phyloP scores from a whole-genome alignment of 2,888 invertebrate genomes.

The Villa cingulata region DNA sequence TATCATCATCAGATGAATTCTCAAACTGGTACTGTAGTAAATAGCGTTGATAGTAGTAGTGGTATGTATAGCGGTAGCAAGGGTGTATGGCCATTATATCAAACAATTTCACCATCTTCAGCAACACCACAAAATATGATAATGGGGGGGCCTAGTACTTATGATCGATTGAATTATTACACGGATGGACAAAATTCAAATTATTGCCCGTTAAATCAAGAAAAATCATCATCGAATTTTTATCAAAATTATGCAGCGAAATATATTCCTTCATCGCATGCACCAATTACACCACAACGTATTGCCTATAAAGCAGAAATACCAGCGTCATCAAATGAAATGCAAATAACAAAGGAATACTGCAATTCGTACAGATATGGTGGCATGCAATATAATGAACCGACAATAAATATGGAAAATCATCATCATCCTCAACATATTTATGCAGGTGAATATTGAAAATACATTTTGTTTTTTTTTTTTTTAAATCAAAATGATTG shows the following conservation, averaged over 20 bases:
- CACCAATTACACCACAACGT: background rate
- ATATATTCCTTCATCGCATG: background rate
- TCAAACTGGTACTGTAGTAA: background rate
- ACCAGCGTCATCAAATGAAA: background rate
- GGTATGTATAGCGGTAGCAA: constrained; percentile 1
- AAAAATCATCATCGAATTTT: background rate
- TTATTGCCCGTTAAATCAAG: constrained; percentile 4
- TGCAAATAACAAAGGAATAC: background rate
- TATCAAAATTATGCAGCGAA: constrained; percentile 1
- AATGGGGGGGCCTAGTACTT: background rate
- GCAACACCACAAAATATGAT: constrained; percentile 6
- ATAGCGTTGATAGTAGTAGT: background rate
- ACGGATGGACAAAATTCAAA: constrained; percentile 5
- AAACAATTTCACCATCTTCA: background rate
- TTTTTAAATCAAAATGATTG: background rate
- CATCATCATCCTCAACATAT: background rate
- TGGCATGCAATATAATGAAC: background rate
- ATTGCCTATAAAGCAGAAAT: background rate
- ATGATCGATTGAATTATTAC: constrained; percentile 7
- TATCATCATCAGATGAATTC: background rate
- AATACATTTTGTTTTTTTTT: background rate
- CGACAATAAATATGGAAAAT: background rate
- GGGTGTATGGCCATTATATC: constrained; percentile 3
- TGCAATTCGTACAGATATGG: background rate
- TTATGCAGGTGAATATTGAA: background rate